phyloP scores from a whole-genome alignment of 2,797 vertebrate genomes.

The Pristis pectinata region DNA sequence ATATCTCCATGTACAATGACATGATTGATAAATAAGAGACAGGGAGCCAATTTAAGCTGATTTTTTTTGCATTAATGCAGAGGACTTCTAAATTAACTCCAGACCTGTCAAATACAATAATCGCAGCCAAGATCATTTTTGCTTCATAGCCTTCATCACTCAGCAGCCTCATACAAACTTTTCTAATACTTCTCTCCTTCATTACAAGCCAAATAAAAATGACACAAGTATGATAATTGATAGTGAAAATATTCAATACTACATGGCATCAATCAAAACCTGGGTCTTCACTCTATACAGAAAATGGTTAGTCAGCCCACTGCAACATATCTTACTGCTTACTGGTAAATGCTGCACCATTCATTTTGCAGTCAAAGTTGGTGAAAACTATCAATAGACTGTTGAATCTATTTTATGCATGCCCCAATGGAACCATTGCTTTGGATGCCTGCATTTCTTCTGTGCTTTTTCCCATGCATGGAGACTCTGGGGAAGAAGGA shows the following conservation, averaged over 20 bases:
- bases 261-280: constrained; percentile 8
- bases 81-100: constrained; percentile 20
- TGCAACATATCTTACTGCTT: neutral
- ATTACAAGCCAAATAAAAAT: neutral
- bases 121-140: constrained; percentile 14
- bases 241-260: neutral
- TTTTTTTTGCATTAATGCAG: neutral
- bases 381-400: neutral
- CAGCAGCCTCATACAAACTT: neutral
- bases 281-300: neutral
- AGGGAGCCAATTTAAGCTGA: neutral
- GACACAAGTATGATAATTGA: neutral
- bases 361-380: constrained; percentile 3
- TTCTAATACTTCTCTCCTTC: neutral
- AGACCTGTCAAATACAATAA: neutral
- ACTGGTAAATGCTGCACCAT: neutral
- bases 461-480: neutral
- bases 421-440: neutral
- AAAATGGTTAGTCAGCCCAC: neutral
- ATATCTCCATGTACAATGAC: neutral
- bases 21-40: constrained; percentile 15
- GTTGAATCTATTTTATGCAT: neutral
- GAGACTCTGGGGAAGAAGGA: neutral
- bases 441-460: neutral
- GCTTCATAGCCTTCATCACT: constrained; percentile 16